Conservation (phyloP, 2,888 invertebrate genomes). For the Sminthurides aquaticus region DNA sequence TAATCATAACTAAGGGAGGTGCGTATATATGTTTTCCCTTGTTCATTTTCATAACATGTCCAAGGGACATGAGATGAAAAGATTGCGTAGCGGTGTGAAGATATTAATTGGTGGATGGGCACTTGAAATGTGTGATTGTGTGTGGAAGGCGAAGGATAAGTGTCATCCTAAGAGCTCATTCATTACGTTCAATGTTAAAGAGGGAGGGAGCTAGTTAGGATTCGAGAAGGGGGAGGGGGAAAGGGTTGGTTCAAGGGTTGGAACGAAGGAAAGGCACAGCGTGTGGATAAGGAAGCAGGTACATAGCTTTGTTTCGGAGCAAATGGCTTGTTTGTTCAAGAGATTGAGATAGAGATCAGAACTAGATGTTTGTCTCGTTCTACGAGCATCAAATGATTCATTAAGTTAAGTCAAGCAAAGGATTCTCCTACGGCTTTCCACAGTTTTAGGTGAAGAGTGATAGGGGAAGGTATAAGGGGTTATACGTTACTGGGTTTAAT, state of each 20-base stretch:
- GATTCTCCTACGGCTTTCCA: too few relatives aligned
- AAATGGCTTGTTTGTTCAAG: too few relatives aligned
- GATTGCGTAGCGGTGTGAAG: neutral
- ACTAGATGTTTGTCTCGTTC: neutral
- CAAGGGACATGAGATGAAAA: neutral
- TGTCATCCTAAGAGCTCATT: neutral
- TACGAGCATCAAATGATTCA: conserved; percentile 24
- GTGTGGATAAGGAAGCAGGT: too few relatives aligned
- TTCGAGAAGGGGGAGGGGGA: neutral
- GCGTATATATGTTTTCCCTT: too few relatives aligned
- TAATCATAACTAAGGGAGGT: too few relatives aligned
- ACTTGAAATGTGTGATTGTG: neutral
- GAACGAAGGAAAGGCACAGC: too few relatives aligned
- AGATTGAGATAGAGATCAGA: neutral
- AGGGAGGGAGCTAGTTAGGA: neutral
- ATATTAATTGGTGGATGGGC: neutral
- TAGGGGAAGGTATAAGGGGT: too few relatives aligned
- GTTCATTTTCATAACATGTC: neutral
- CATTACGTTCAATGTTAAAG: neutral
- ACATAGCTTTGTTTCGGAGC: too few relatives aligned
- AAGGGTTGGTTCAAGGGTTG: neutral
- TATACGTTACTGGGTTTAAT: too few relatives aligned
- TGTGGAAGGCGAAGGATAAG: neutral
- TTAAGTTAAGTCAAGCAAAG: conserved; percentile 16
- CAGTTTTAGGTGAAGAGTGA: too few relatives aligned